Percentiles rank a stretch among this genome's conserved stretches.
Evolutionary conservation across 2,888 invertebrate genomes (phyloP).

Genomic region (Drosophila kokeensis): DNA sequence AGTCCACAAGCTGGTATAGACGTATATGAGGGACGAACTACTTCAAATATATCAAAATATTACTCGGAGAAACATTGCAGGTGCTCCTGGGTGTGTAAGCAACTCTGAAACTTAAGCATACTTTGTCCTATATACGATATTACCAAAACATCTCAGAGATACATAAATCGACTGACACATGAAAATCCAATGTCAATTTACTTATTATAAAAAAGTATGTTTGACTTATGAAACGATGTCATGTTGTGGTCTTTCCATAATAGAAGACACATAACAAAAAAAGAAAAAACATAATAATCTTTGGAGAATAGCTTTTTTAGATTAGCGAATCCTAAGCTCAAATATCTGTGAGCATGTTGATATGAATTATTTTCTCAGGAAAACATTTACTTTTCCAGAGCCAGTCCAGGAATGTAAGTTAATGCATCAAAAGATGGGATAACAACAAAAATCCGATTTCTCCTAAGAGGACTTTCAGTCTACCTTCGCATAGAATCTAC

Average conservation of each 20-base stretch:
- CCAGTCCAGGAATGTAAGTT: neutral
- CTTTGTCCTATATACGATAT: neutral
- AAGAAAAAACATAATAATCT: neutral
- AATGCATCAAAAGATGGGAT: neutral
- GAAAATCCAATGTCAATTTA: neutral
- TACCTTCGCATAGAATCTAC: neutral
- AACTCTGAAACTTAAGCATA: neutral
- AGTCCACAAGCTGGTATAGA: neutral
- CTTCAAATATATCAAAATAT: neutral
- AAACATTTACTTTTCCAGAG: neutral
- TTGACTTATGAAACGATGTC: too few species aligned
- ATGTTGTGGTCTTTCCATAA: too few species aligned
- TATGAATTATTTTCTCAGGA: neutral
- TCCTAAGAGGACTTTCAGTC: neutral
- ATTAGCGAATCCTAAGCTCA: neutral
- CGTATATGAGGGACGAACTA: neutral
- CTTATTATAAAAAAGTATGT: too few species aligned
- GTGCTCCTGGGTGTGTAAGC: neutral
- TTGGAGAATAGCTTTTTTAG: neutral
- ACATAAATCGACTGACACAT: neutral
- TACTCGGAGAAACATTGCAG: neutral
- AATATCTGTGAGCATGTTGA: neutral
- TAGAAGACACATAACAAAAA: too few species aligned
- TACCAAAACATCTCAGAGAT: neutral
- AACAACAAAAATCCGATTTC: slow-evolving; percentile 5